Evolutionary conservation across 2,113 vertebrate species (phyloP).

Genomic region (Vidua chalybeata): DNA sequence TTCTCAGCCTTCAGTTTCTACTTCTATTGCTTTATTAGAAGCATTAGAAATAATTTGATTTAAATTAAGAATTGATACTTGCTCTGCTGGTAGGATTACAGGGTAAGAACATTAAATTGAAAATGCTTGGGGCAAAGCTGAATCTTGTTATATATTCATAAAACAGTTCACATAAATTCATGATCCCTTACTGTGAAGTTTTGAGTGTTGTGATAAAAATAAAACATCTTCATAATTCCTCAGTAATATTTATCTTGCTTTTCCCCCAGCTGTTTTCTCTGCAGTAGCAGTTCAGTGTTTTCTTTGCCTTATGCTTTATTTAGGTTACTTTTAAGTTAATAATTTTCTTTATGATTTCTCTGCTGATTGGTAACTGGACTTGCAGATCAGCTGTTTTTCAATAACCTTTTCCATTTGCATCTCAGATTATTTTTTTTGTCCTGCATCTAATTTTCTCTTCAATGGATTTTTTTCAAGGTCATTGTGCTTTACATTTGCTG

Average conservation of each 20-base stretch:
- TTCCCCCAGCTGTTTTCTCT: background rate
- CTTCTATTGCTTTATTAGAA: background rate
- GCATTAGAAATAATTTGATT: slow-evolving; percentile 36
- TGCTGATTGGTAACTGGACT: background rate
- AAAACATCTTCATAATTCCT: slow-evolving; percentile 18
- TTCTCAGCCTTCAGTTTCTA: background rate
- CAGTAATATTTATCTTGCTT: background rate
- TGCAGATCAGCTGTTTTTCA: slow-evolving; percentile 1
- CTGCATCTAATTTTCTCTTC: background rate
- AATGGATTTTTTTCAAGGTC: slow-evolving; percentile 32
- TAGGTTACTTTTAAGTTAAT: slow-evolving; percentile 3
- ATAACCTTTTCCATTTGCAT: background rate
- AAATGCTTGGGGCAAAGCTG: slow-evolving; percentile 29
- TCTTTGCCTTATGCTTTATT: background rate
- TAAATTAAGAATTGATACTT: slow-evolving; percentile 31
- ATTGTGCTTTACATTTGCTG: background rate
- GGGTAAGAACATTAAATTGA: slow-evolving; percentile 7
- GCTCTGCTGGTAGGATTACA: slow-evolving; percentile 27
- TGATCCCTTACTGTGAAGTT: slow-evolving; percentile 29
- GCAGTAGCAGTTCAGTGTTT: background rate
- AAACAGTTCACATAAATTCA: slow-evolving; percentile 21
- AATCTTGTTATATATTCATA: slow-evolving; percentile 21
- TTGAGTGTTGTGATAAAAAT: slow-evolving; percentile 16
- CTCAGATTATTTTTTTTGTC: background rate
- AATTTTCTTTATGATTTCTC: background rate